Evolutionary conservation across 2,797 vertebrate species (phyloP).

Genomic region (Sebastes alutus): DNA sequence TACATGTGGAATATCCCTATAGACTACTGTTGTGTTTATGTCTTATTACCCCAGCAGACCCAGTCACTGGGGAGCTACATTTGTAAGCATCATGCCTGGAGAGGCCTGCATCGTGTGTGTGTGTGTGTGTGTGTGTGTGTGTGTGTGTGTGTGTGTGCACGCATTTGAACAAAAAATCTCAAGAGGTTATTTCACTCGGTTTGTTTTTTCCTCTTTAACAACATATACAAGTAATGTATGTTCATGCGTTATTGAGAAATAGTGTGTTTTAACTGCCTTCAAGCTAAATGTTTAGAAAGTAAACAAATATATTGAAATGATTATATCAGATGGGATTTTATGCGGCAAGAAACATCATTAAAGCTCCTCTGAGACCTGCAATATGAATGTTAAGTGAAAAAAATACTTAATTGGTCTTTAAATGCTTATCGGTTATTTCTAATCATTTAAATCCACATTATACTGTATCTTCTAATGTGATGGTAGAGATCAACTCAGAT

Average conservation of each 20-base stretch:
- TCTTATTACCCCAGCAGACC: conserved; percentile 69
- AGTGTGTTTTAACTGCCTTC: conserved; percentile 29
- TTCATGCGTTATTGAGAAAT: conserved; percentile 11
- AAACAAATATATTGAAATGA: conserved; percentile 48
- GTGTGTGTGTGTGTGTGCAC: conserved; percentile 3
- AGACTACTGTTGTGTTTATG: conserved; percentile 75
- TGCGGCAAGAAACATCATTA: background rate
- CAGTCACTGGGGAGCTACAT: conserved; percentile 75
- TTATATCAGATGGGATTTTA: conserved; percentile 10
- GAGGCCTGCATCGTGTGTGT: conserved; percentile 36
- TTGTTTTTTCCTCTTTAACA: conserved; percentile 61
- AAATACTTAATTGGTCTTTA: background rate
- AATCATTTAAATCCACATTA: background rate
- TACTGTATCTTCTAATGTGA: background rate
- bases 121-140: background rate
- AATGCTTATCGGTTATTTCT: background rate
- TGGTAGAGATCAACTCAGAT: background rate
- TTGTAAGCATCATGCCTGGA: conserved; percentile 79
- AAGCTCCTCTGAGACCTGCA: conserved; percentile 19
- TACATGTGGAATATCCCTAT: conserved; percentile 53
- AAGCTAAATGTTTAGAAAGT: conserved; percentile 57
- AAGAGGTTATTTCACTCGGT: conserved; percentile 66
- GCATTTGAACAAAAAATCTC: conserved; percentile 61
- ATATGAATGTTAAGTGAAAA: conserved; percentile 16
- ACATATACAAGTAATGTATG: conserved; percentile 42